phyloP scores from a whole-genome alignment of 2,888 invertebrate species.

The Lamellibrachia satsuma region DNA sequence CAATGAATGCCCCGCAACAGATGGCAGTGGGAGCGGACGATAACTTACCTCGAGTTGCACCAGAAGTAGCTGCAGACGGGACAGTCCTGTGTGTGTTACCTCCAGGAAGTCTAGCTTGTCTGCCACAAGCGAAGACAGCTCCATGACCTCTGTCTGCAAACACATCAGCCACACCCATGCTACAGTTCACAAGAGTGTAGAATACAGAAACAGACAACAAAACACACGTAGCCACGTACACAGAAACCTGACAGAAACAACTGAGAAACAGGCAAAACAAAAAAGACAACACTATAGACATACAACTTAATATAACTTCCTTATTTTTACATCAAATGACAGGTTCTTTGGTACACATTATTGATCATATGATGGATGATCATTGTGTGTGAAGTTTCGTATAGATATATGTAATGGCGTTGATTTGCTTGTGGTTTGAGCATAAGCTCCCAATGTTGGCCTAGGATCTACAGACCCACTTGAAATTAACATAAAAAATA shows the following conservation, averaged over 20 bases:
- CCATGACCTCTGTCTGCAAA: conserved; percentile 53
- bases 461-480: no score
- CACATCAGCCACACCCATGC: not conserved
- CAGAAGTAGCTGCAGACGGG: conserved; percentile 60
- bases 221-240: not conserved
- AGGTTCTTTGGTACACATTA: no score
- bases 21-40: not conserved
- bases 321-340: no score
- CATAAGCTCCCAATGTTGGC: no score
- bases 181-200: not conserved
- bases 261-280: not conserved
- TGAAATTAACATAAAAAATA: no score
- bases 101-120: conserved; percentile 62
- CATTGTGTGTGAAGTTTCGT: no score
- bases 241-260: not conserved
- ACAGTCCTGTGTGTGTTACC: conserved; percentile 55
- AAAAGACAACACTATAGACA: not conserved
- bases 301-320: not conserved
- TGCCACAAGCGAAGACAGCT: conserved; percentile 53
- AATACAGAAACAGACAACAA: conserved; percentile 25
- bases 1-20: not conserved
- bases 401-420: no score
- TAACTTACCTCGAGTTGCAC: conserved; percentile 56
- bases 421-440: no score
- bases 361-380: no score